phyloP scores from a whole-genome alignment of 2,797 vertebrate species.

The Sebastes cheni region DNA sequence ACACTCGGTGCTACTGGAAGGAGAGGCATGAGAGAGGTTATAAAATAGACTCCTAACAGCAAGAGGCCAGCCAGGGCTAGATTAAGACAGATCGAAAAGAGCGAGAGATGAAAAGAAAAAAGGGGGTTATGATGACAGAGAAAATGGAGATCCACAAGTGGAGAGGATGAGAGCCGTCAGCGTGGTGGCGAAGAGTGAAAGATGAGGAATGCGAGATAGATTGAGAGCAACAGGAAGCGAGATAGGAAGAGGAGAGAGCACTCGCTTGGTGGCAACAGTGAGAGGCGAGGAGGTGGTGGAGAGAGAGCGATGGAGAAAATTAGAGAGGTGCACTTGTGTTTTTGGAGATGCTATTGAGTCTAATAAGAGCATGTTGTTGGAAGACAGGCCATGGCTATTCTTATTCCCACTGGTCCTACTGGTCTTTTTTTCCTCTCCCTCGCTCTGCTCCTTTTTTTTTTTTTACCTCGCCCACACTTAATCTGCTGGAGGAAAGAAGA shows the following conservation, averaged over 20 bases:
- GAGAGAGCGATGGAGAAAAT: constrained; percentile 23
- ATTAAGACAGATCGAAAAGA: constrained; percentile 24
- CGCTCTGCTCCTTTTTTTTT: constrained; percentile 34
- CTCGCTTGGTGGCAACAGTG: constrained; percentile 11
- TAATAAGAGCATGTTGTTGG: constrained; percentile 59
- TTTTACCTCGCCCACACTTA: constrained; percentile 47
- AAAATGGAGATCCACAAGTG: constrained; percentile 51
- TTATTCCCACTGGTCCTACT: constrained; percentile 41
- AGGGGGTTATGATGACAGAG: background rate
- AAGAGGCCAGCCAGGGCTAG: constrained; percentile 2
- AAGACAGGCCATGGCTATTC: constrained; percentile 22
- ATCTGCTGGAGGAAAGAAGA: constrained; percentile 34
- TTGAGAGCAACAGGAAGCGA: constrained; percentile 30
- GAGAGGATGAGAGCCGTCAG: constrained; percentile 28
- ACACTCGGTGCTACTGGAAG: background rate
- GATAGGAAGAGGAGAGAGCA: constrained; percentile 6
- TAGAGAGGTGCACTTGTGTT: constrained; percentile 38
- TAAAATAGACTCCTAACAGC: constrained; percentile 3
- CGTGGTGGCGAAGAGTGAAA: background rate
- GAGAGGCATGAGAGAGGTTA: constrained; percentile 20
- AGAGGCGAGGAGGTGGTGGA: background rate
- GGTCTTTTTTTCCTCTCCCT: constrained; percentile 17
- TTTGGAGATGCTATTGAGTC: constrained; percentile 54
- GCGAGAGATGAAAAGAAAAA: constrained; percentile 4
- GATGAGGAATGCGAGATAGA: constrained; percentile 15